phyloP scores from a whole-genome alignment of 2,888 invertebrate species.

The Lithophane socia region DNA sequence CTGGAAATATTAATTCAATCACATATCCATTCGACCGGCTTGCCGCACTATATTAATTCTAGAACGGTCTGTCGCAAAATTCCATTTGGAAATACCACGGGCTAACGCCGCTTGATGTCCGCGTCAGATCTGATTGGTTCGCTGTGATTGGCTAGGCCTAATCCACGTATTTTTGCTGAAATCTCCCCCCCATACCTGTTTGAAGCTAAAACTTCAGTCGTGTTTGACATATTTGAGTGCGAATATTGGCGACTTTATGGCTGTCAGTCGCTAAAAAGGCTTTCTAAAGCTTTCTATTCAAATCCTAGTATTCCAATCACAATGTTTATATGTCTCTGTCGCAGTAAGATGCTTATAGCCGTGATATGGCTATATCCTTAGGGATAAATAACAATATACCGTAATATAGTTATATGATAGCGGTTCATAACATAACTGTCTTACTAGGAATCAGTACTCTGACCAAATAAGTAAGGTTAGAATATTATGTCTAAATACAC shows the following conservation, averaged over 20 bases:
- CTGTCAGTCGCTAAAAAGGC: neutral
- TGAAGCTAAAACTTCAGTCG: slow-evolving; percentile 24
- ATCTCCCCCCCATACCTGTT: neutral
- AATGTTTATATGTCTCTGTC: neutral
- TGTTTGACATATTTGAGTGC: neutral
- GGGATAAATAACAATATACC: too few relatives aligned
- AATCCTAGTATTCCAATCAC: neutral
- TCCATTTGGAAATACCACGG: slow-evolving; percentile 80
- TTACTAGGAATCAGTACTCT: too few relatives aligned
- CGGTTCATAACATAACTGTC: too few relatives aligned
- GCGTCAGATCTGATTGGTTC: slow-evolving; percentile 80
- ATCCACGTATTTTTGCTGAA: slow-evolving; percentile 31
- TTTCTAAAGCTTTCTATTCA: neutral
- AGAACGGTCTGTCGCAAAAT: slow-evolving; percentile 81
- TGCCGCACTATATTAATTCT: slow-evolving; percentile 79
- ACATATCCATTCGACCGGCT: slow-evolving; percentile 67
- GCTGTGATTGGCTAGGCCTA: slow-evolving; percentile 55
- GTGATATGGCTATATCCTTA: too few relatives aligned
- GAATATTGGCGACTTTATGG: neutral
- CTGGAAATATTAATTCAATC: slow-evolving; percentile 79
- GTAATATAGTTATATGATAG: too few relatives aligned
- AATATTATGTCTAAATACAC: too few relatives aligned
- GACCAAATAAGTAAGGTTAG: too few relatives aligned
- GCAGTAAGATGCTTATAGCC: too few relatives aligned
- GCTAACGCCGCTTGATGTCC: slow-evolving; percentile 76